A percentile compares a stretch with the other conserved stretches of the same genome.
Conservation (phyloP, 2,113 vertebrate species). For the Toxostoma redivivum region DNA sequence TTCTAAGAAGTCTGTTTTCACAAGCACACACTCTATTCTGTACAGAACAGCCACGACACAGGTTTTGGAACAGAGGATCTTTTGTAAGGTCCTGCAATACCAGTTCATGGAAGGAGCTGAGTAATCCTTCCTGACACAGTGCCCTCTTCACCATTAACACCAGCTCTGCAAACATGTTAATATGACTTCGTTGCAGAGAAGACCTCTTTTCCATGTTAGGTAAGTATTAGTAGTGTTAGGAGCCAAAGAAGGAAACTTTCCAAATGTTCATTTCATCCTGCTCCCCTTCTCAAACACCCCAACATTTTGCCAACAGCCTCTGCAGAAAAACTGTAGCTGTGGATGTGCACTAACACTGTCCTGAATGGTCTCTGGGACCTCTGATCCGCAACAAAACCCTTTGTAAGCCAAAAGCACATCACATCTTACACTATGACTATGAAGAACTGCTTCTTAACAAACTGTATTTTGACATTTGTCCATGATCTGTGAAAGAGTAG, state of each 20-base stretch:
- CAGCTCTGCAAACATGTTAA: not conserved
- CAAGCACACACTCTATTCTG: accelerated
- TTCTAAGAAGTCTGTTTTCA: not conserved
- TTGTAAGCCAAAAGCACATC: not conserved
- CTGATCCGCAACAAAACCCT: not conserved
- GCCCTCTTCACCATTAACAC: not conserved
- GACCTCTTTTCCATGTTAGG: not conserved
- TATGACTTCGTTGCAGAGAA: not conserved
- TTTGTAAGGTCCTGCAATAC: not conserved
- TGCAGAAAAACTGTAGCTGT: not conserved
- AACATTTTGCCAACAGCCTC: not conserved
- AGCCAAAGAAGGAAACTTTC: not conserved
- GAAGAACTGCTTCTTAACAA: not conserved
- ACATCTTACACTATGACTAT: not conserved
- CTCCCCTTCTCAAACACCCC: not conserved
- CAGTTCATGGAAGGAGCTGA: not conserved
- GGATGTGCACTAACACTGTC: not conserved
- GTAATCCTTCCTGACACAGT: not conserved
- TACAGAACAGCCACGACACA: accelerated
- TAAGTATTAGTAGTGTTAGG: not conserved
- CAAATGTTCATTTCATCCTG: not conserved
- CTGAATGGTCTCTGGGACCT: not conserved
- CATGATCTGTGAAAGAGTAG: not conserved
- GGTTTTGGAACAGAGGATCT: not conserved
- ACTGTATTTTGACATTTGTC: not conserved